These are phyloP conservation scores for Scleropages formosus DNA, from an alignment of 2,797 vertebrate genomes.

Conservation along the genomic window DNA sequence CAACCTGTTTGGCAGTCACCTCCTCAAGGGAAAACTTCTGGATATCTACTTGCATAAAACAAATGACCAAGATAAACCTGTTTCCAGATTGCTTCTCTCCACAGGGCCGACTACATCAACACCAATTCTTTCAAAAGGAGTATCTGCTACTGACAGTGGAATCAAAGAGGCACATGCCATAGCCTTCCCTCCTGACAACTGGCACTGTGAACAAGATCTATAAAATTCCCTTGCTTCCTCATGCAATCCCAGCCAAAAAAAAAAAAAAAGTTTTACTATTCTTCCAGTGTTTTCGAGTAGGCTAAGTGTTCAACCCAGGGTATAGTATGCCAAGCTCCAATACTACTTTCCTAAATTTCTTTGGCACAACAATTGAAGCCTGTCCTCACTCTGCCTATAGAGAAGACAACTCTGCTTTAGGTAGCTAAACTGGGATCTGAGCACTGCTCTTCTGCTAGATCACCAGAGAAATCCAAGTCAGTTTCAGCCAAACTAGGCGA, in stretches of 20 bases:
- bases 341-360: too few species aligned
- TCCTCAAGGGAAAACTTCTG: too few species aligned
- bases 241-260: neutral
- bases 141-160: neutral
- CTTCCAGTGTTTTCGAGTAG: too few species aligned
- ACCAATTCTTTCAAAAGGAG: neutral
- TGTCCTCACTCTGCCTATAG: neutral
- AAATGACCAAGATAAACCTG: too few species aligned
- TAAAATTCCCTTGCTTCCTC: neutral
- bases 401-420: too few species aligned
- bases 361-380: neutral
- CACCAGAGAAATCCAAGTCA: too few species aligned
- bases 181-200: too few species aligned
- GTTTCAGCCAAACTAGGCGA: too few species aligned
- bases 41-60: too few species aligned
- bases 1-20: too few species aligned
- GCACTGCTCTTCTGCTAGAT: neutral
- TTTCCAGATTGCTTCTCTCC: slow-evolving; percentile 14
- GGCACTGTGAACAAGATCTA: neutral
- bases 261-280: neutral
- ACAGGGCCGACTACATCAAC: neutral
- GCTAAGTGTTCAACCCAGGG: too few species aligned
- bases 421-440: neutral
- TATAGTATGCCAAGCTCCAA: too few species aligned
- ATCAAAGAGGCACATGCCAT: slow-evolving; percentile 2